Evolutionary conservation across 2,888 invertebrate species (phyloP).

Genomic region (Agrochola lota): DNA sequence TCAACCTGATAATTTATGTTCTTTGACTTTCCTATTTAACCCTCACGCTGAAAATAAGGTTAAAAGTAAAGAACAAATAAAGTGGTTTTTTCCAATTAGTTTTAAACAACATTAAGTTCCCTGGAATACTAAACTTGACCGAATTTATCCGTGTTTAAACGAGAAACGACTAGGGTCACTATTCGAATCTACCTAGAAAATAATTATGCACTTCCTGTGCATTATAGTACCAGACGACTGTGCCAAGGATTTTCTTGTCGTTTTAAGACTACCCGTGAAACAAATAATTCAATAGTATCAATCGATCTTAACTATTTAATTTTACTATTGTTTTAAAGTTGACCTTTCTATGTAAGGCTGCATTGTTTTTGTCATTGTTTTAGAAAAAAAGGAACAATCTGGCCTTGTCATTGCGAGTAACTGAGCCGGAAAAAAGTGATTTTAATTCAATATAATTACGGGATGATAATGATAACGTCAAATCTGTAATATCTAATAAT

Average conservation of each 20-base stretch:
- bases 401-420: constrained; percentile 61
- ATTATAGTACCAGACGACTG: constrained; percentile 75
- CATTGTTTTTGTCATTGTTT: constrained; percentile 72
- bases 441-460: constrained; percentile 47
- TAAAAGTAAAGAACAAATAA: not conserved
- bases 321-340: constrained; percentile 80
- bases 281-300: constrained; percentile 80
- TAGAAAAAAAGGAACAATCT: constrained; percentile 61
- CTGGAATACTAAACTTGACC: not conserved
- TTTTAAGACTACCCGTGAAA: constrained; percentile 77
- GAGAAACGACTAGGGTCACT: not conserved
- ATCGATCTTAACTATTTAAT: constrained; percentile 77
- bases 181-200: constrained; percentile 47
- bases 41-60: not conserved
- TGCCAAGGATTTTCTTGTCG: constrained; percentile 80
- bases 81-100: not conserved
- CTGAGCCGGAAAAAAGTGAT: constrained; percentile 61
- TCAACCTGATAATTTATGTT: not conserved
- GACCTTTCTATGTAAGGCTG: constrained; percentile 75
- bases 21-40: not conserved
- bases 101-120: not conserved
- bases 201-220: constrained; percentile 75
- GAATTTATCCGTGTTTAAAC: not conserved
- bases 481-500: constrained; percentile 18
- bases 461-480: constrained; percentile 27